These are phyloP conservation scores for Peromyscus californicus DNA, from an alignment of 2,113 vertebrate genomes.

Conservation along the genomic window DNA sequence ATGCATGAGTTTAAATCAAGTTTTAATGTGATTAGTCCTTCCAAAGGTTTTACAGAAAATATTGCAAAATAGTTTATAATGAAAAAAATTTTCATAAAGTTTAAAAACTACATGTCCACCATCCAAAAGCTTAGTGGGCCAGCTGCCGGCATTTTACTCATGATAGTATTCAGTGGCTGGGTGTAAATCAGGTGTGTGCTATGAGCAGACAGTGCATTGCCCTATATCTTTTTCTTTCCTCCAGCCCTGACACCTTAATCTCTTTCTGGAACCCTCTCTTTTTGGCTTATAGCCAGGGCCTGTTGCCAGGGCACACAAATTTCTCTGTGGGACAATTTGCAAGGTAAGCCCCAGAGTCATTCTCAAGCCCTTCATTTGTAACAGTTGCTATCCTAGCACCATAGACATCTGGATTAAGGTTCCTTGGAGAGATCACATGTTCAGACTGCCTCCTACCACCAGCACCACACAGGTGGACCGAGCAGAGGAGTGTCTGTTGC, in stretches of 20 bases:
- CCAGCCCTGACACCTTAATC: conserved; percentile 4
- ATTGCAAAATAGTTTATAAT: neutral
- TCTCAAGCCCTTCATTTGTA: neutral
- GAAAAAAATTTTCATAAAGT: neutral
- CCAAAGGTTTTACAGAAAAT: neutral
- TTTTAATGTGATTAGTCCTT: neutral
- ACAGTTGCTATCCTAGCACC: neutral
- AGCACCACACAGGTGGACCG: neutral
- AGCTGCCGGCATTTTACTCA: neutral
- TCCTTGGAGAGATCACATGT: neutral
- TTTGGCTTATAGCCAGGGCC: conserved; percentile 51
- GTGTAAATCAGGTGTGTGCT: neutral
- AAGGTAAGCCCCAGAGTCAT: conserved; percentile 41
- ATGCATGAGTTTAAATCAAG: neutral
- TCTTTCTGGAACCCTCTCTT: neutral
- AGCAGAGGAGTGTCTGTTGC: neutral
- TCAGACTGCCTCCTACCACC: neutral
- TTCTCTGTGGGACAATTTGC: conserved; percentile 61
- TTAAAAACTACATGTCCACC: neutral
- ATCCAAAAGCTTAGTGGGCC: neutral
- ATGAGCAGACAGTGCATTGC: neutral
- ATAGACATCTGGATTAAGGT: conserved; percentile 27
- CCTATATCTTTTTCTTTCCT: neutral
- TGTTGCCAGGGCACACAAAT: conserved; percentile 45
- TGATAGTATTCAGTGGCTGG: neutral